phyloP scores from a whole-genome alignment of 1,140 invertebrate species.

The Fopius arisanus region DNA sequence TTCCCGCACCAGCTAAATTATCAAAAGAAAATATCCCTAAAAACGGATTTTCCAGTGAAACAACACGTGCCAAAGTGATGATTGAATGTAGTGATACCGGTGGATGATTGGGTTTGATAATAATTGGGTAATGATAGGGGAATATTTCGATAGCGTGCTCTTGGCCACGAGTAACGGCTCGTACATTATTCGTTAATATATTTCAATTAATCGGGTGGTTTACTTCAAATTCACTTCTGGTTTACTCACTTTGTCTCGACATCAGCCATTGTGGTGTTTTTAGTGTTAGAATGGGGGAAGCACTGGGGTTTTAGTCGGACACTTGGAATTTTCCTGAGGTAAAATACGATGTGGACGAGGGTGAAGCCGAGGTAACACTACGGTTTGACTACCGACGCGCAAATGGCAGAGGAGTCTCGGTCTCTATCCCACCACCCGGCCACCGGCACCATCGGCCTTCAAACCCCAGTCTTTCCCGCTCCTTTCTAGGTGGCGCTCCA shows the following conservation, averaged over 20 bases:
- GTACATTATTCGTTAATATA: neutral
- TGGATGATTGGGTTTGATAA: too few relatives aligned
- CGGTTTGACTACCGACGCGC: constrained; percentile 56
- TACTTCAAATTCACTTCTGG: neutral
- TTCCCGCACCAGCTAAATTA: neutral
- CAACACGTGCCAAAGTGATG: neutral
- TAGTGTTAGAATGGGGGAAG: neutral
- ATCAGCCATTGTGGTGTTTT: constrained; percentile 56
- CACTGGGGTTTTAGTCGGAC: neutral
- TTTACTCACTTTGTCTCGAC: constrained; percentile 59
- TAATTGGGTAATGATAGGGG: neutral
- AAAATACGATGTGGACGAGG: constrained; percentile 17
- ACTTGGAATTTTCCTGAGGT: neutral
- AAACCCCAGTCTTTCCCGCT: constrained; percentile 61
- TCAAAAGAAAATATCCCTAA: neutral
- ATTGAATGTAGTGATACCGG: too few relatives aligned
- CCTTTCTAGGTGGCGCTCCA: constrained; percentile 57
- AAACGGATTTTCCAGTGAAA: too few relatives aligned
- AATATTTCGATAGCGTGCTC: neutral
- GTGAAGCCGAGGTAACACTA: constrained; percentile 47
- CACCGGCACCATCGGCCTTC: constrained; percentile 60
- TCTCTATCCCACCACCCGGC: constrained; percentile 40
- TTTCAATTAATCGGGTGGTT: too few relatives aligned
- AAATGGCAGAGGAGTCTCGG: constrained; percentile 53
- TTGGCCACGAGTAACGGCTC: neutral